These are phyloP conservation scores for Oryzias javanicus DNA, from an alignment of 2,113 vertebrate species.

Conservation along the genomic window DNA sequence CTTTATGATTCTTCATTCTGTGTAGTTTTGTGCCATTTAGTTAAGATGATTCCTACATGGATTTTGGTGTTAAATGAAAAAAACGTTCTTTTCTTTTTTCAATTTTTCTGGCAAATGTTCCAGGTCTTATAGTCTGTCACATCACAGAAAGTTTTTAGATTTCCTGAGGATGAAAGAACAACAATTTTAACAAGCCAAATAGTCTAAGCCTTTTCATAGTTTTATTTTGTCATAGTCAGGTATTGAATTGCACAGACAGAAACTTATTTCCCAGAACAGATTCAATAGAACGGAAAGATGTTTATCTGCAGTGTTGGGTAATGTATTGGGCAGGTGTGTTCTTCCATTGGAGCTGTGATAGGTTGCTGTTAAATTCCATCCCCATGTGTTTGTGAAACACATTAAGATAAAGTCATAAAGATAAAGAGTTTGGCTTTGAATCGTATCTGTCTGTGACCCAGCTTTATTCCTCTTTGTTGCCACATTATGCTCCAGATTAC, in stretches of 20 bases:
- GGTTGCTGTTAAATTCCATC: conserved; percentile 6
- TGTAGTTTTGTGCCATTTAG: neutral
- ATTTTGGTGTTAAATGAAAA: too few relatives aligned
- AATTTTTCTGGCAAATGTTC: too few relatives aligned
- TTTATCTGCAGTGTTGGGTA: neutral
- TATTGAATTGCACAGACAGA: neutral
- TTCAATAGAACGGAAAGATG: neutral
- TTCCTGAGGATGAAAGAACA: too few relatives aligned
- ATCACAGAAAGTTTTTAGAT: too few relatives aligned
- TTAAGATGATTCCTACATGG: neutral
- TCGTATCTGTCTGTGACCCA: neutral
- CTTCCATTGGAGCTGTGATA: conserved; percentile 3
- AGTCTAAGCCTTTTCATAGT: neutral
- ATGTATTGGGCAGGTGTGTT: conserved; percentile 9
- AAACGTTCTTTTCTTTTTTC: too few relatives aligned
- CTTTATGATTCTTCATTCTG: neutral
- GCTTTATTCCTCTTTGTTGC: neutral
- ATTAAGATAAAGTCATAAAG: conserved; percentile 48
- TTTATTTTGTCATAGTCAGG: neutral
- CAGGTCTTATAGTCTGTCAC: too few relatives aligned
- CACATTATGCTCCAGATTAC: neutral
- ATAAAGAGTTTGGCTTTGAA: conserved; percentile 27
- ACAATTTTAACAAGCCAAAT: too few relatives aligned
- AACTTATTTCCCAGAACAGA: conserved; percentile 3
- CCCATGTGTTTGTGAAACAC: conserved; percentile 12